phyloP scores from a whole-genome alignment of 2,797 vertebrate species.

The Ibycter americanus region DNA sequence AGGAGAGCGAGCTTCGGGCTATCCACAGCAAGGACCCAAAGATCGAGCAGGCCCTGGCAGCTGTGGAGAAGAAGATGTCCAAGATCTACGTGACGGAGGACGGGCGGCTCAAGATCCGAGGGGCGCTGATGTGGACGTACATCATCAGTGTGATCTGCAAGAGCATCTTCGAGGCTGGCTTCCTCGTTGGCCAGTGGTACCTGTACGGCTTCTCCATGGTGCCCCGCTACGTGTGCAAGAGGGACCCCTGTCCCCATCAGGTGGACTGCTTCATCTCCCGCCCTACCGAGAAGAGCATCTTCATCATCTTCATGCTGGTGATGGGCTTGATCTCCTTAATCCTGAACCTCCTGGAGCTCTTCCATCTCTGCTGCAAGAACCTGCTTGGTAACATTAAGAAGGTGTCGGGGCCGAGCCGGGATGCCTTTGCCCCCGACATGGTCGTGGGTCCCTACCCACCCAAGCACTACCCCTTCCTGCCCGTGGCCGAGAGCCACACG shows the following conservation, averaged over 20 bases:
- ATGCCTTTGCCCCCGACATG: neutral
- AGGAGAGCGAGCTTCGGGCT: conserved; percentile 76
- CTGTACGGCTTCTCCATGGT: conserved; percentile 90
- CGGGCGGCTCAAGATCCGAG: conserved; percentile 86
- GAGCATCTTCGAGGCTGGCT: conserved; percentile 86
- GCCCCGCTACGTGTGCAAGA: conserved; percentile 81
- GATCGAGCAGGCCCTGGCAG: conserved; percentile 60
- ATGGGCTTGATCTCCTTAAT: conserved; percentile 86
- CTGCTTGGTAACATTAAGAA: conserved; percentile 61
- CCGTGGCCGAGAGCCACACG: conserved; percentile 68
- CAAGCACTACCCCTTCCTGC: conserved; percentile 76
- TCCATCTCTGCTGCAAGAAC: conserved; percentile 82
- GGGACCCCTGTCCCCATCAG: conserved; percentile 86
- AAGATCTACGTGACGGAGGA: conserved; percentile 81
- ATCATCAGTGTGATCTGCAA: conserved; percentile 88
- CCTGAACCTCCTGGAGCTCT: conserved; percentile 87
- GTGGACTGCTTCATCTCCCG: conserved; percentile 96
- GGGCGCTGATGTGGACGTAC: conserved; percentile 88
- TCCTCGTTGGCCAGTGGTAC: conserved; percentile 91
- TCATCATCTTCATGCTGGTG: conserved; percentile 97
- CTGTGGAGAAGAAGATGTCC: conserved; percentile 78
- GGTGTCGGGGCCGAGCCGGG: conserved; percentile 3
- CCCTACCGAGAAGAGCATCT: conserved; percentile 93
- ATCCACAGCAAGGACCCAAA: conserved; percentile 71
- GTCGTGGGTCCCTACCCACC: conserved; percentile 1